These are phyloP conservation scores for Trogon melanurus DNA, from an alignment of 2,113 vertebrate species.

Conservation along the genomic window DNA sequence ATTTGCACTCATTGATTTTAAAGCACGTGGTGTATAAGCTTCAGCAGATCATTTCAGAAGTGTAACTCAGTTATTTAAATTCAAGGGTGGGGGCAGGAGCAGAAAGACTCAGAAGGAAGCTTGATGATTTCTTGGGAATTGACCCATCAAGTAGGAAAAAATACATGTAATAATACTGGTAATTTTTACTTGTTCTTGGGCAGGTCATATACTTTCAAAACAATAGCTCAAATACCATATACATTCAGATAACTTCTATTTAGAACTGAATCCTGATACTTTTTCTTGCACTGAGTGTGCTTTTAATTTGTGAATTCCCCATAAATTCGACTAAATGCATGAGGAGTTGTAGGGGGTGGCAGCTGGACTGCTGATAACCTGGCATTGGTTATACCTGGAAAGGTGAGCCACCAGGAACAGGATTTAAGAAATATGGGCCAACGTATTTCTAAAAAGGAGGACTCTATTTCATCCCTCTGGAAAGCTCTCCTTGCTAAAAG, in stretches of 20 bases:
- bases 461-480: too few relatives aligned
- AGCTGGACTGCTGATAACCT: too few relatives aligned
- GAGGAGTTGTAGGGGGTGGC: background rate
- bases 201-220: background rate
- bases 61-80: background rate
- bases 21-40: background rate
- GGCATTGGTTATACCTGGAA: too few relatives aligned
- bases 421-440: too few relatives aligned
- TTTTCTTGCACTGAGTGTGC: background rate
- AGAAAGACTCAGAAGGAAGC: background rate
- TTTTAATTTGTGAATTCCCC: background rate
- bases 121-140: background rate
- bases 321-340: background rate
- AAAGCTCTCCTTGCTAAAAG: too few relatives aligned
- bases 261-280: background rate
- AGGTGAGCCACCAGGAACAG: too few relatives aligned
- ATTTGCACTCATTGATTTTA: background rate
- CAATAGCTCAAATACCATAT: background rate
- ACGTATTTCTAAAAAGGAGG: too few relatives aligned
- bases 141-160: background rate
- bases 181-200: background rate
- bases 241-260: background rate
- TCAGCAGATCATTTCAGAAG: background rate
- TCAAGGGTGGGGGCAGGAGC: background rate
- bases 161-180: background rate